Evolutionary conservation across 1,140 invertebrate genomes (phyloP).

Genomic region (Ceratina australensis): DNA sequence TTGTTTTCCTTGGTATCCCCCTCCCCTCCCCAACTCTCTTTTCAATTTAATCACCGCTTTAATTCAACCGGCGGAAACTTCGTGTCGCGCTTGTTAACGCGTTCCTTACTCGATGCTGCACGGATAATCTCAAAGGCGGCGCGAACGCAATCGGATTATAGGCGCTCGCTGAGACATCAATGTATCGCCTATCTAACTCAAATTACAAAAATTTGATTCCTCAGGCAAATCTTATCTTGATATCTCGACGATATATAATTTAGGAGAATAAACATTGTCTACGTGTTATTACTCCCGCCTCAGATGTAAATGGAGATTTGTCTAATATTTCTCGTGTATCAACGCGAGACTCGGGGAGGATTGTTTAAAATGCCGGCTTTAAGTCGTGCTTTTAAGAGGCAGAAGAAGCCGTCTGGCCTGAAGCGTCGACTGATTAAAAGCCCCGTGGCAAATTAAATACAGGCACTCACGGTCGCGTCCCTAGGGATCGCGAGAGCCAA

Average conservation of each 20-base stretch:
- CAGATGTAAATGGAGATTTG: too few species aligned
- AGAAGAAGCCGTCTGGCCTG: slow-evolving; percentile 50
- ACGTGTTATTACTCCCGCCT: too few species aligned
- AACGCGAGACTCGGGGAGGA: too few species aligned
- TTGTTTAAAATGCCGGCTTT: slow-evolving; percentile 57
- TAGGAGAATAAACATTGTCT: too few species aligned
- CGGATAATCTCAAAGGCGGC: slow-evolving; percentile 1
- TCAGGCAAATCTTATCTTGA: too few species aligned
- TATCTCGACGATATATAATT: too few species aligned
- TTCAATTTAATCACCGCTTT: slow-evolving; percentile 47
- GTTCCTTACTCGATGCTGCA: neutral
- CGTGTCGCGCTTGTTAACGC: slow-evolving; percentile 36
- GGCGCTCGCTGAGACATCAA: neutral
- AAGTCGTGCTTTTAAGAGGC: slow-evolving; percentile 47
- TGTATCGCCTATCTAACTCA: too few species aligned
- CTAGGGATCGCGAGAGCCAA: slow-evolving; percentile 13
- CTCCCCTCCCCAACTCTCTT: slow-evolving; percentile 32
- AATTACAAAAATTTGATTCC: too few species aligned
- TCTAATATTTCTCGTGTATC: too few species aligned
- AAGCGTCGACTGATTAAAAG: slow-evolving; percentile 66
- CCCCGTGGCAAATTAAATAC: slow-evolving; percentile 68
- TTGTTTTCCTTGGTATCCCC: slow-evolving; percentile 25
- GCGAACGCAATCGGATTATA: slow-evolving; percentile 17
- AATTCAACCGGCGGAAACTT: slow-evolving; percentile 32
- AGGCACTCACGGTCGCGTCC: slow-evolving; percentile 27